Evolutionary conservation across 2,888 invertebrate species (phyloP).

Genomic region (Rhingia campestris): DNA sequence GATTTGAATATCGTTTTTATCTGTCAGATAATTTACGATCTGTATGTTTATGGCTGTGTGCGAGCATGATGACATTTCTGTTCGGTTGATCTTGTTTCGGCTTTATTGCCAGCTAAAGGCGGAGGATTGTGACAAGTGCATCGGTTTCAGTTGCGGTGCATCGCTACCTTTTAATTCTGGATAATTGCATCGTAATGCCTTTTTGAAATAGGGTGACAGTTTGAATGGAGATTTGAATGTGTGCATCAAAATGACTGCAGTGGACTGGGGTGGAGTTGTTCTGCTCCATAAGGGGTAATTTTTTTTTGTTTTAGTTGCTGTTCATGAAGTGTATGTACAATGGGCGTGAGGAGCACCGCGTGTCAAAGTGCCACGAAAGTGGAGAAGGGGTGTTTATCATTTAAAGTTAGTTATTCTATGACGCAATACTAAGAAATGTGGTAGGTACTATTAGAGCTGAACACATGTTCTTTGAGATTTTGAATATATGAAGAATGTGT

Average conservation of each 20-base stretch:
- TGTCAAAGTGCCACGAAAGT: conserved; percentile 65
- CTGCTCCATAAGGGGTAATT: conserved; percentile 70
- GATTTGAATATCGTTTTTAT: conserved; percentile 71
- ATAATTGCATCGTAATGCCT: conserved; percentile 67
- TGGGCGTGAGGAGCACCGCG: conserved; percentile 61
- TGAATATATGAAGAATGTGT: conserved; percentile 44
- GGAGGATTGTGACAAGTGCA: conserved; percentile 60
- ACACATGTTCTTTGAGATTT: conserved; percentile 63
- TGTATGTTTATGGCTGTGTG: conserved; percentile 66
- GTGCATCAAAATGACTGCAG: conserved; percentile 9
- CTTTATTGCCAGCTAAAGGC: conserved; percentile 38
- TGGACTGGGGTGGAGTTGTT: conserved; percentile 27
- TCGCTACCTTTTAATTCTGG: conserved; percentile 70
- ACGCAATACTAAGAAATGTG: conserved; percentile 47
- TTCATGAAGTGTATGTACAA: conserved; percentile 4
- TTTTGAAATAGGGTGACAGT: conserved; percentile 63
- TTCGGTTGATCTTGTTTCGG: conserved; percentile 54
- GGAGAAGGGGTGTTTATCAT: conserved; percentile 57
- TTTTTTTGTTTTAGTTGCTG: neutral
- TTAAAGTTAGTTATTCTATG: conserved; percentile 43
- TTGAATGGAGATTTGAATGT: conserved; percentile 57
- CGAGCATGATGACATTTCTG: conserved; percentile 68
- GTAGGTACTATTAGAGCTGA: neutral
- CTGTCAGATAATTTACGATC: conserved; percentile 73
- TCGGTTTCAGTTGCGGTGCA: conserved; percentile 18